Evolutionary conservation across 2,888 invertebrate species (phyloP), one percentile per base, ranked within the genome.

Genomic region (Ochropacha duplaris): DNA sequence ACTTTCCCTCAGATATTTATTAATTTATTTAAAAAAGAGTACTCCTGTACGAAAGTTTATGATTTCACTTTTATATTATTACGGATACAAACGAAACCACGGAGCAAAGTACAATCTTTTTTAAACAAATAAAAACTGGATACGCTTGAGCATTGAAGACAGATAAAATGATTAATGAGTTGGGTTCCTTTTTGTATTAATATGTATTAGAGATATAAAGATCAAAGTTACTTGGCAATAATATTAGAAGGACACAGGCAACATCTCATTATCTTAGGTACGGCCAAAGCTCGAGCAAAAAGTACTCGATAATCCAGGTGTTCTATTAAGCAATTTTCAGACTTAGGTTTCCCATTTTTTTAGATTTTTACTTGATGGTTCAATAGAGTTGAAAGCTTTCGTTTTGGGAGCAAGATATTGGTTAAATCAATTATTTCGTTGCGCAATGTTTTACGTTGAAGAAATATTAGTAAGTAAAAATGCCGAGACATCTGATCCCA

Each of bases 221-320:
- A 69, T 71, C 66, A 68, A 71, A 70, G 63, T 44, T 57, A 61
- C 63, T 63, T 61, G 55, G 55, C 57, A 62, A 69, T 71, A 63
- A 65, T 66, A 61, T 64, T 59, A 58, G 5, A 1, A 36, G 36
- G 36, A n/a, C 26, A n/a, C 50, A 24, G 26, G 50, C n/a, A 14
- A n/a, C 5, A 50, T 26, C 26, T 50, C n/a, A 50, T 50, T 50
- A 24, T 26, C 6, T 5, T 1, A 36, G 36, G n/a, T 36, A 36
- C 36, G 24, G 12, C 2, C 24, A 26, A 22, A 22, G 50, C 4
- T 50, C 24, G 24, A 22, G n/a, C n/a, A 24, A 22, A 26, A 26
- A 50, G n/a, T 24, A 14, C 26, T 50, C 6, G 24, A 26, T 26
- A 24, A 4, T 14, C 50, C 22, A 26, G 26, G 50, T n/a, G 5